These are phyloP conservation scores for Pelodytes ibericus DNA, from an alignment of 2,797 vertebrate genomes.

Conservation along the genomic window DNA sequence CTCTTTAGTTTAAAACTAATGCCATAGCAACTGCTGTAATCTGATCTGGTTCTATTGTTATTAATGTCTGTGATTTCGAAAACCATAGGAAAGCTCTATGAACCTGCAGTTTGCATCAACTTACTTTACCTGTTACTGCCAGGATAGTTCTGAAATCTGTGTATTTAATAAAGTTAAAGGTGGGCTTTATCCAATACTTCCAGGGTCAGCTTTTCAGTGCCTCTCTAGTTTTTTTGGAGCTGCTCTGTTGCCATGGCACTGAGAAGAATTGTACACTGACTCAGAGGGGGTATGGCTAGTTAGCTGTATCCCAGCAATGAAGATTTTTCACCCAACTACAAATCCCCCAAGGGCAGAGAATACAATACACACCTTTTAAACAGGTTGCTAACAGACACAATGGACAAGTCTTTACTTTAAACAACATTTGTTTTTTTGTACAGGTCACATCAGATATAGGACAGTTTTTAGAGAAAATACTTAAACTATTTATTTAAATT, in stretches of 20 bases:
- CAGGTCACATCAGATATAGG: background rate
- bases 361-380: background rate
- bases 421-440: background rate
- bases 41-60: slow-evolving; percentile 14
- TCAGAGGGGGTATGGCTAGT: slow-evolving; percentile 14
- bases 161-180: background rate
- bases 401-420: background rate
- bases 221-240: background rate
- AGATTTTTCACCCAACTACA: slow-evolving; percentile 14
- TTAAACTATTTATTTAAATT: too few relatives aligned
- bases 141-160: background rate
- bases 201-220: background rate
- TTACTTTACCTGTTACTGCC: background rate
- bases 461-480: too few relatives aligned
- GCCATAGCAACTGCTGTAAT: slow-evolving; percentile 41
- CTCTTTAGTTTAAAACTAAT: slow-evolving; percentile 20
- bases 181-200: background rate
- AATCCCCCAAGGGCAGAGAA: slow-evolving; percentile 12
- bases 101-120: background rate
- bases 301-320: slow-evolving; percentile 36
- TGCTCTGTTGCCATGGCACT: slow-evolving; percentile 33
- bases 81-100: background rate
- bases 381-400: slow-evolving; percentile 4
- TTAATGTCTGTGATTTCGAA: background rate
- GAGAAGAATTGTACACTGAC: slow-evolving; percentile 19